Percentiles rank a stretch among this genome's conserved stretches.
Conservation (phyloP, 2,797 vertebrate species). For the Pipistrellus pygmaeus region DNA sequence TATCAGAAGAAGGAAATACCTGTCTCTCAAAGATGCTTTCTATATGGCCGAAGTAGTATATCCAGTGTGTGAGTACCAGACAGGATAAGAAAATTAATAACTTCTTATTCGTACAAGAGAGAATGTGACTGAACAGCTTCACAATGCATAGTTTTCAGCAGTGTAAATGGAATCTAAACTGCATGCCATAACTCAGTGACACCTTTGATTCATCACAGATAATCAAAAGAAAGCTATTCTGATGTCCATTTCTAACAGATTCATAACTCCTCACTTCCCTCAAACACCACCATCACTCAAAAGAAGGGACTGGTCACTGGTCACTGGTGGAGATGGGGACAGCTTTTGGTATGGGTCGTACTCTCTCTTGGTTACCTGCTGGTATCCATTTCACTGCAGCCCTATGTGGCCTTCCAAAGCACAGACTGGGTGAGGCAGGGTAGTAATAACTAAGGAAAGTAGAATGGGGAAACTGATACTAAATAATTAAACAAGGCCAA, state of each 20-base stretch:
- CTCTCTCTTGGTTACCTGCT: rapidly evolving
- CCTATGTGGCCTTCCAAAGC: background rate
- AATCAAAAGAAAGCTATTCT: background rate
- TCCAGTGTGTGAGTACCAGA: background rate
- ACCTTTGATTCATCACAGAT: background rate
- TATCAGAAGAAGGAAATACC: slow-evolving; percentile 27
- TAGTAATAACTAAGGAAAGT: background rate
- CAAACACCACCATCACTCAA: background rate
- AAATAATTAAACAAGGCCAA: background rate
- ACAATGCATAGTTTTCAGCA: background rate
- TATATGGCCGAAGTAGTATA: background rate
- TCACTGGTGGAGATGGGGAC: no score
- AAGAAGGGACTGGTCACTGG: background rate
- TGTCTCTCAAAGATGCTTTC: slow-evolving; percentile 16
- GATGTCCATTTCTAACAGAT: background rate
- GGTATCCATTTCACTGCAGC: background rate
- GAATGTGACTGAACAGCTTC: background rate
- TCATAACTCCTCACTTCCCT: background rate
- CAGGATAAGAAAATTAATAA: slow-evolving; percentile 60
- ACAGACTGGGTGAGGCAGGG: rapidly evolving
- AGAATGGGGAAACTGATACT: background rate
- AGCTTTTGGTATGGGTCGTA: background rate
- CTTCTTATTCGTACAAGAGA: background rate
- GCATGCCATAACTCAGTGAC: background rate
- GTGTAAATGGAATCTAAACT: slow-evolving; percentile 33